Evolutionary conservation across 2,113 vertebrate genomes (phyloP).

Genomic region (Psephotus haematonotus): DNA sequence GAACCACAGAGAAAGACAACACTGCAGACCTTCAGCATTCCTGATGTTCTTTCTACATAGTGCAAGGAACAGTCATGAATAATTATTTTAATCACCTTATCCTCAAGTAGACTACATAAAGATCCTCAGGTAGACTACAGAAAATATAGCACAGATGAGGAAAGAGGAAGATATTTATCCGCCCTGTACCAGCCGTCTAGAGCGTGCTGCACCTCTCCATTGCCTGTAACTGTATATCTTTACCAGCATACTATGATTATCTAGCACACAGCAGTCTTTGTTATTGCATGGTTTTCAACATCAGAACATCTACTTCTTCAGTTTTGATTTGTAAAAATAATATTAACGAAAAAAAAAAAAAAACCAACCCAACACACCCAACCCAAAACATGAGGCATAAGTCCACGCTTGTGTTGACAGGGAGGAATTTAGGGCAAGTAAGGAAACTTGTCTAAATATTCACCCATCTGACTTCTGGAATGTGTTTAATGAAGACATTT

Average conservation of each 20-base stretch:
- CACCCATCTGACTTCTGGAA: neutral
- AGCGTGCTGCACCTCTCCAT: neutral
- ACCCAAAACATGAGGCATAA: neutral
- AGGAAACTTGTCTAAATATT: neutral
- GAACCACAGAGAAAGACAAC: neutral
- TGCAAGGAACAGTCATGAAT: neutral
- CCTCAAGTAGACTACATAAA: neutral
- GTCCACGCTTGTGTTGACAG: neutral
- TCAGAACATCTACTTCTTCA: neutral
- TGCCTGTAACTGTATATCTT: neutral
- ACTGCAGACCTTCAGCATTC: neutral
- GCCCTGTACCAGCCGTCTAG: fast-evolving
- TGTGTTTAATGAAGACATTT: neutral
- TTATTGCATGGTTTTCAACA: neutral
- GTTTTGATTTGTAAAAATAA: neutral
- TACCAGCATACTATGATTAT: neutral
- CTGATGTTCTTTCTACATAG: fast-evolving
- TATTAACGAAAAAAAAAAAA: neutral
- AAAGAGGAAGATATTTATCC: neutral
- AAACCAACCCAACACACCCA: neutral
- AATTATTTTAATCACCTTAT: neutral
- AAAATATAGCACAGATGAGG: neutral
- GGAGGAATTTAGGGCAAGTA: neutral
- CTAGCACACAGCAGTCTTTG: neutral
- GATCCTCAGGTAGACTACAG: neutral